These are phyloP conservation scores for Drosophila ficusphila DNA, from an alignment of 1,140 invertebrate genomes.

Conservation along the genomic window DNA sequence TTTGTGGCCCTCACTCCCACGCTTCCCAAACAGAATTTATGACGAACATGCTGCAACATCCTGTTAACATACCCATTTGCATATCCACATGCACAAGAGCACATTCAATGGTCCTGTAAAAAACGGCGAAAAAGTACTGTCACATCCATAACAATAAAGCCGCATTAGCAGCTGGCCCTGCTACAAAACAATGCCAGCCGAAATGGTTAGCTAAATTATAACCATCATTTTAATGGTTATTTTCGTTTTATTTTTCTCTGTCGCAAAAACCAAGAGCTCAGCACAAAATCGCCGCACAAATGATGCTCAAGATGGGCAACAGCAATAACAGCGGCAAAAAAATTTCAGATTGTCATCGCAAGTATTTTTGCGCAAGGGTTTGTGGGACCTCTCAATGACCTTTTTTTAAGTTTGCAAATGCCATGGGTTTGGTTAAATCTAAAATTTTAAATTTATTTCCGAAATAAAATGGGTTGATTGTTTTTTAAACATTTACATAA, in stretches of 20 bases:
- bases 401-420: neutral
- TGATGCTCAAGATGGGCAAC: constrained; percentile 59
- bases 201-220: constrained; percentile 78
- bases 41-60: constrained; percentile 75
- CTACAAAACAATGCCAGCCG: constrained; percentile 48
- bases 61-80: constrained; percentile 71
- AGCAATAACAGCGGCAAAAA: constrained; percentile 3
- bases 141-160: constrained; percentile 74
- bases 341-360: constrained; percentile 30
- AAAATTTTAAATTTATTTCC: too few species aligned
- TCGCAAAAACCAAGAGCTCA: constrained; percentile 63
- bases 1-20: constrained; percentile 49
- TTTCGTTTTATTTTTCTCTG: constrained; percentile 33
- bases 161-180: constrained; percentile 68
- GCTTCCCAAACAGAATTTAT: constrained; percentile 52
- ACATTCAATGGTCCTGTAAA: constrained; percentile 11
- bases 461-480: too few species aligned
- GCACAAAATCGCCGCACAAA: constrained; percentile 66
- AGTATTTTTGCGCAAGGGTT: neutral
- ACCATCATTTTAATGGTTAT: constrained; percentile 70
- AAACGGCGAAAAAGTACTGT: constrained; percentile 18
- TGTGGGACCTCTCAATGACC: neutral
- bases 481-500: too few species aligned
- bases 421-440: too few species aligned
- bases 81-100: constrained; percentile 62